These are phyloP conservation scores for Coracias cyanogaster DNA, from an alignment of 2,797 vertebrate species.

Conservation along the genomic window DNA sequence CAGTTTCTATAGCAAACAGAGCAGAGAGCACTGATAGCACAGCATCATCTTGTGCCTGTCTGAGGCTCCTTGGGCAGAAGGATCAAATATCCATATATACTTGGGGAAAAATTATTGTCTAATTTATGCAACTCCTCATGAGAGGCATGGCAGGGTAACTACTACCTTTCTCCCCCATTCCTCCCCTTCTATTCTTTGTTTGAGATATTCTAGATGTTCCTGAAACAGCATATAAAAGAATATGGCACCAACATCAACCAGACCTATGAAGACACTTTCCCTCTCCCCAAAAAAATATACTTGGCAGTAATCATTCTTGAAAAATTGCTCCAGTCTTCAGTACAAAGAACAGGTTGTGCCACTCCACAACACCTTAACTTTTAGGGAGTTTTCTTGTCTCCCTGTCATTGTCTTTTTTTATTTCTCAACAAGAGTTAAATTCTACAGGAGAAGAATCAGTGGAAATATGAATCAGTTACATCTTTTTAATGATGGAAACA, in stretches of 20 bases:
- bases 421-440: not conserved
- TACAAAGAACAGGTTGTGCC: not conserved
- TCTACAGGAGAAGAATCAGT: not conserved
- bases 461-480: not conserved
- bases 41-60: not conserved
- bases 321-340: not conserved
- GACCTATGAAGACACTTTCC: not conserved
- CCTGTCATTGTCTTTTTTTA: not conserved
- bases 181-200: not conserved
- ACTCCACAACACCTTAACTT: not conserved
- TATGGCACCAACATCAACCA: not conserved
- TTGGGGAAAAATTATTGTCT: not conserved
- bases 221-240: not conserved
- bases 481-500: not conserved
- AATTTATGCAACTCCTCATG: not conserved
- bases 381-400: not conserved
- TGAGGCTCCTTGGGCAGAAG: not conserved
- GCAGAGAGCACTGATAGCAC: not conserved
- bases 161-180: not conserved
- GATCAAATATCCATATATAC: not conserved
- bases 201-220: not conserved
- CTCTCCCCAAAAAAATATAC: not conserved
- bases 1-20: not conserved
- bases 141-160: not conserved
- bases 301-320: not conserved